Evolutionary conservation across 1,140 invertebrate genomes (phyloP), one percentile per base, ranked within the genome.

Genomic region (Drosophila willistoni): DNA sequence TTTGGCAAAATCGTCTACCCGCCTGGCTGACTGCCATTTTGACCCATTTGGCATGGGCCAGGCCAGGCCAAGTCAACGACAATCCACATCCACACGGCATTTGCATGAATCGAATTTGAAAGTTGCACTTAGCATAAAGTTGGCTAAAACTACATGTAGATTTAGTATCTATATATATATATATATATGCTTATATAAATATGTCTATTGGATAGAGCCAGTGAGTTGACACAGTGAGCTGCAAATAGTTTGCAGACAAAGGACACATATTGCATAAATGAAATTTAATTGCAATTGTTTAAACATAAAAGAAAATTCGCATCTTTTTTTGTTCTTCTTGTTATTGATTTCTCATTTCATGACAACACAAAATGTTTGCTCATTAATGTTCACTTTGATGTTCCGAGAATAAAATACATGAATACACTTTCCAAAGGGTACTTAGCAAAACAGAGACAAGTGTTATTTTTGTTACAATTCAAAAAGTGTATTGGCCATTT

Each of bases 21-120:
- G 84, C 67, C 83, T 86, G 83, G 83, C 83, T 87, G 79, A 86
- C 83, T 86, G 83, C 84, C 79, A 87, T 71, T 87, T 83, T 87
- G 83, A 87, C 83, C 83, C 84, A 87, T 87, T 87, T 87, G 83
- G 83, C 83, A 89, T 47, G 66, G 69, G 62, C 72, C 76, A 89
- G 79, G 79, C 71, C 36, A 3, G 36, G 36, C 72, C 76, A 89
- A 83, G 79, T 73, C 76, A 71, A 81, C 67, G 63, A 51, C 44
- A 67, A 80, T 71, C 80, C 70, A 77, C 60, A 70, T 81, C 69
- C 76, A 61, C 79, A 87, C 76, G 76, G 83, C 73, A 76, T 75
- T 76, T 72, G 76, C 70, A 78, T 78, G 71, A 71, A 68, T 68
- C 41, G 60, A 33, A 62, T 41, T 62, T 62, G 60, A 62, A 62